These are phyloP conservation scores for Drosophila nr. medialis DNA, from an alignment of 2,888 invertebrate species.

Conservation along the genomic window DNA sequence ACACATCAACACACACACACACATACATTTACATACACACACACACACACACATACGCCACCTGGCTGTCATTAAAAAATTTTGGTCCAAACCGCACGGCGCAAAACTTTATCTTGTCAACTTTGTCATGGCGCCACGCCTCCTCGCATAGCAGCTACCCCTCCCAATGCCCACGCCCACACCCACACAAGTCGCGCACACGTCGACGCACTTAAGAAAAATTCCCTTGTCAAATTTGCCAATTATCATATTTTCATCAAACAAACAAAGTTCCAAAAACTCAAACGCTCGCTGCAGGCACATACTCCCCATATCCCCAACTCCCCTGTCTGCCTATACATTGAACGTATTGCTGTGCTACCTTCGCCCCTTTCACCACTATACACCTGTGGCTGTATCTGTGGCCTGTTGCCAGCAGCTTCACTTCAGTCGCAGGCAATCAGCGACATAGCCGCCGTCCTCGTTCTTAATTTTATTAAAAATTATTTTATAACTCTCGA, in stretches of 20 bases:
- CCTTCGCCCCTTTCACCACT: background rate
- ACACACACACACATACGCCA: constrained; percentile 37
- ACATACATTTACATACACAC: constrained; percentile 20
- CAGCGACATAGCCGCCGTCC: constrained; percentile 44
- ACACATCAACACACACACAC: constrained; percentile 18
- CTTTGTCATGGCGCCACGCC: constrained; percentile 57
- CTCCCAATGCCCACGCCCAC: background rate
- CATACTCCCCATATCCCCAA: background rate
- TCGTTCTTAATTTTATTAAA: constrained; percentile 83
- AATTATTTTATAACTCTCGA: constrained; percentile 78
- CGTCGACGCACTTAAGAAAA: constrained; percentile 79
- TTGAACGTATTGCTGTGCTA: constrained; percentile 15
- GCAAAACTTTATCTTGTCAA: constrained; percentile 80
- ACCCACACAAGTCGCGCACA: constrained; percentile 41
- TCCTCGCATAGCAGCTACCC: background rate
- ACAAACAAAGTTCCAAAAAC: constrained; percentile 79
- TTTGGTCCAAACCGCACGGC: constrained; percentile 67
- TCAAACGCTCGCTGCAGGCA: constrained; percentile 56
- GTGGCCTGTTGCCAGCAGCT: constrained; percentile 43
- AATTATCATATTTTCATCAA: constrained; percentile 84
- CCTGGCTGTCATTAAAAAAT: constrained; percentile 80
- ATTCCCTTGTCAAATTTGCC: constrained; percentile 84
- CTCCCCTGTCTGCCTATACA: background rate
- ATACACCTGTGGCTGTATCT: constrained; percentile 50
- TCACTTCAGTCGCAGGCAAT: constrained; percentile 49